A percentile compares a stretch with the other conserved stretches of the same genome.
Evolutionary conservation across 2,113 vertebrate genomes (phyloP).

Genomic region (Cephalopholis sonnerati): DNA sequence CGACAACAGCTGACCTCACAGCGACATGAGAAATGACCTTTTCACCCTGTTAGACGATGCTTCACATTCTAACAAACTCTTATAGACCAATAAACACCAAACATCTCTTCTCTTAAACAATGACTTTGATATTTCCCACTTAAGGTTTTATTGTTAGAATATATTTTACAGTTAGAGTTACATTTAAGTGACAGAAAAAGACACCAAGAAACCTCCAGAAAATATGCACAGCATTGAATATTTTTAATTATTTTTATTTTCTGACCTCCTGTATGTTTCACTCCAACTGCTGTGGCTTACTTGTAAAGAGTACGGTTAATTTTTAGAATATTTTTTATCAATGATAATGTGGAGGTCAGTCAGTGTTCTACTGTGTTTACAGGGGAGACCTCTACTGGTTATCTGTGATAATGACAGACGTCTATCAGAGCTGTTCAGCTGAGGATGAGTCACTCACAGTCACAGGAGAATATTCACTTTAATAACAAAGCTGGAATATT

Average conservation of each 20-base stretch:
- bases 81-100: conserved; percentile 25
- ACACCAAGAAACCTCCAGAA: not conserved
- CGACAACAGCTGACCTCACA: conserved; percentile 33
- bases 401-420: not conserved
- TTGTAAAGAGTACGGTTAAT: not conserved
- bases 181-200: not conserved
- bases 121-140: not conserved
- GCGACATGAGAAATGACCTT: conserved; percentile 60
- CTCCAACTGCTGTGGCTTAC: too few species aligned
- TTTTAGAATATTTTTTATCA: not conserved
- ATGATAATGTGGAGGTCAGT: not conserved
- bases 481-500: not conserved
- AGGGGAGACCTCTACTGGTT: conserved; percentile 52
- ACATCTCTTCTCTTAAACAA: not conserved
- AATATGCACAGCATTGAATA: not conserved
- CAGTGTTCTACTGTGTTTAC: not conserved
- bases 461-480: not conserved
- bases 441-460: too few species aligned
- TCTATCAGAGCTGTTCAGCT: not conserved
- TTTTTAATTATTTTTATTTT: not conserved
- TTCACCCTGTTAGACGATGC: conserved; percentile 39
- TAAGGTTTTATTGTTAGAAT: not conserved
- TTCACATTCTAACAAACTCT: conserved; percentile 47
- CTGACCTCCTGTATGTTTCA: not conserved
- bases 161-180: too few species aligned